Evolutionary conservation across 1,140 invertebrate genomes (phyloP).

Genomic region (Protaetia brevitarsis): DNA sequence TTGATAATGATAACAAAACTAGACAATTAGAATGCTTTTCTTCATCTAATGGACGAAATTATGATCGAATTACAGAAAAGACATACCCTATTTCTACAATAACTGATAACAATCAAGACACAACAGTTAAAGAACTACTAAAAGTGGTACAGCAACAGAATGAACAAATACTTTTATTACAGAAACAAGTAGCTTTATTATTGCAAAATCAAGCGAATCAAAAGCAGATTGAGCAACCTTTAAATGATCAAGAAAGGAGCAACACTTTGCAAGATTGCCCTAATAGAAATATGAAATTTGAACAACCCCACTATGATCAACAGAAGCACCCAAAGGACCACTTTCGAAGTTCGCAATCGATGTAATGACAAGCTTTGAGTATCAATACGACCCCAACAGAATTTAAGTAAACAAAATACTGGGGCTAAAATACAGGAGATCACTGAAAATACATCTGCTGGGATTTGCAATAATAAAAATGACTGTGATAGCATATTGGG

Average conservation of each 20-base stretch:
- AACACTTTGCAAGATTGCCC: background rate
- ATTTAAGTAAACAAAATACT: no score
- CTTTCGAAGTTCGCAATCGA: constrained; percentile 63
- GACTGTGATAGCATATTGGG: no score
- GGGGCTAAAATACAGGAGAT: no score
- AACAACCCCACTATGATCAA: constrained; percentile 30
- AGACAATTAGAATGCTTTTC: no score
- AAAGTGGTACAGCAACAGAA: constrained; percentile 59
- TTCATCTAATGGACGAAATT: background rate
- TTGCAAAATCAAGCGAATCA: constrained; percentile 41
- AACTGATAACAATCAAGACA: constrained; percentile 45
- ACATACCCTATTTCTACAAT: constrained; percentile 9
- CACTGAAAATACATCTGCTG: no score
- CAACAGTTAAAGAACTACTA: constrained; percentile 54
- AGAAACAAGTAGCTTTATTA: constrained; percentile 55
- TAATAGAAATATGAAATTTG: constrained; percentile 33
- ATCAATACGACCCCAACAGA: constrained; percentile 56
- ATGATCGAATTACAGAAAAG: background rate
- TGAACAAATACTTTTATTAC: constrained; percentile 54
- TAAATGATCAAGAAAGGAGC: background rate
- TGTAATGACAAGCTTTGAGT: constrained; percentile 71
- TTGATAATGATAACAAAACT: no score
- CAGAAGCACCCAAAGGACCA: constrained; percentile 52
- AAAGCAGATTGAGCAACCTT: constrained; percentile 33
- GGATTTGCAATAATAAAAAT: no score